These are phyloP conservation scores for Antheraea pernyi DNA, from an alignment of 1,140 invertebrate species.

Conservation along the genomic window DNA sequence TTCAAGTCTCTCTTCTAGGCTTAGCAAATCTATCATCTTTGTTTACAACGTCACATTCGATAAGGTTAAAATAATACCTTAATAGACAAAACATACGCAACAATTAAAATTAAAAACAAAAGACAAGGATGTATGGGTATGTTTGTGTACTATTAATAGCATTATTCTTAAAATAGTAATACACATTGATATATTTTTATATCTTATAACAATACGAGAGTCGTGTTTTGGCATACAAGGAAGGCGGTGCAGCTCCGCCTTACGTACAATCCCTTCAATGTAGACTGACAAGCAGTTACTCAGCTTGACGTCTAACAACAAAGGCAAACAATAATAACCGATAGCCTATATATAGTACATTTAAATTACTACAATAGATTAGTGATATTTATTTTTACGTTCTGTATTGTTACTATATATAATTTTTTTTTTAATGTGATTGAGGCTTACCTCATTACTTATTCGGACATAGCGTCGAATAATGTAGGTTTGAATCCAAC, in stretches of 20 bases:
- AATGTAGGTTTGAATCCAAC: no score
- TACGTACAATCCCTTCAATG: background rate
- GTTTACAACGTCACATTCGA: no score
- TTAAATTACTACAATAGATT: background rate
- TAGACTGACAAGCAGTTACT: background rate
- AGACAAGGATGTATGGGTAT: no score
- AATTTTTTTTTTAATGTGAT: no score
- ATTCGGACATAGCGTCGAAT: no score
- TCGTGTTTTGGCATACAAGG: slow-evolving; percentile 5
- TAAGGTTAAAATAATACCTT: no score
- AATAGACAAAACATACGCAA: no score
- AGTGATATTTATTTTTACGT: background rate
- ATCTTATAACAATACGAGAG: slow-evolving; percentile 4
- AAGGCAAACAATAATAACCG: background rate
- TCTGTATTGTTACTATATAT: background rate
- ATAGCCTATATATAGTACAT: background rate
- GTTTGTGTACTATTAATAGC: no score
- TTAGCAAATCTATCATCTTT: no score
- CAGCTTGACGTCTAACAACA: background rate
- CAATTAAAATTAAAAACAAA: no score
- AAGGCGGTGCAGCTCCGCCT: background rate
- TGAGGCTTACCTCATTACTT: no score
- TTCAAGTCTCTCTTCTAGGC: no score
- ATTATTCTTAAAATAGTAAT: background rate
- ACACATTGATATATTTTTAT: background rate